Base-by-base conservation (phyloP, 2,797 vertebrate genomes). In the Rallus crepitans region DNA sequence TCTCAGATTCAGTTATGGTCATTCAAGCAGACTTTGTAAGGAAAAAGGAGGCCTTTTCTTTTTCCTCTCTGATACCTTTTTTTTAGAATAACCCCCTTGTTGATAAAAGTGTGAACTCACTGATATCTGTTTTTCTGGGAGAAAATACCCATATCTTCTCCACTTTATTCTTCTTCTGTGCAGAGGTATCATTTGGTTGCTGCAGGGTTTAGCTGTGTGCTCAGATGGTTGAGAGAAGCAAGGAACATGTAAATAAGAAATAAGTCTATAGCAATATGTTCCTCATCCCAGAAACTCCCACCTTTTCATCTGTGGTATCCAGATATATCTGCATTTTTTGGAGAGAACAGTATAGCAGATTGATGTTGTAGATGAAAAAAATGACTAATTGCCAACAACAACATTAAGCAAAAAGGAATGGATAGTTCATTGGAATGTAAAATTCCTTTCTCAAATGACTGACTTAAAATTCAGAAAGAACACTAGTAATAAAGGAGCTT, bases 301-400 rank as follows among this genome's bases (percentile, higher is more conserved):
- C 82, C 25, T 94, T 82, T 93, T 96, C 57, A 70, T 94, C 87
- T 95, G 65, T 81, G 82, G 28, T 82, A 86, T 61, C 47, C 69
- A 86, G 57, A 87, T 91, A 87, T 59, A 48, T 84, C 65, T 90
- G 14, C 24, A 6, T 95, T 91, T 92, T 92, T 69, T 92, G 59
- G 42, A 95, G 35, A 42, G 27, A 92, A 50, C 50, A 90, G 68
- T 53, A 50, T 25, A 69, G 68, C 85, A 94, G 63, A 90, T 84
- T 87, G 93, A 79, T 89, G 42, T 28, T 75, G 48, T 15, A 82
- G 71, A 60, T 92, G 73, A 48, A 77, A 84, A 88, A 92, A 82
- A 52, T n/a, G 39, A 56, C 75, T 79, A 33, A 52, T 39, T 95
- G 56, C 64, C 86, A 94, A 24, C 39, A 85, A 23, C 28, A 40